Evolutionary conservation across 2,113 vertebrate genomes (phyloP), one percentile per base, ranked within the genome.

Genomic region (Columba livia): DNA sequence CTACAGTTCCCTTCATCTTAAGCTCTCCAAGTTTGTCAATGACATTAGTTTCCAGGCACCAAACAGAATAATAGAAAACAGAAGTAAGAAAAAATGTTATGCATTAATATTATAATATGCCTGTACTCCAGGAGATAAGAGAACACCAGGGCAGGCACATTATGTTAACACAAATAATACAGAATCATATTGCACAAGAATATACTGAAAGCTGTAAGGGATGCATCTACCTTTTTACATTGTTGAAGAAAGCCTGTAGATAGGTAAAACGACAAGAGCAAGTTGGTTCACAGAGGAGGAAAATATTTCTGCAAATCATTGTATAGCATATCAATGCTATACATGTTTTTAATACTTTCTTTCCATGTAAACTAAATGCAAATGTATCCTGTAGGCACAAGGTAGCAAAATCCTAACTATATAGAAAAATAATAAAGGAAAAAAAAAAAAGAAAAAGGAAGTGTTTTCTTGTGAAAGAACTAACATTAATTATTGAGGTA

Each of bases 401-500:
- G 34, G 20, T 3, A 74, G 53, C 18, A 71, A 83, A 40, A 81
- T 12, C n/a, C 12, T 60, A 73, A 64, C 13, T 61, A 44, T 25
- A 73, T 0, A 67, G 82, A 62, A 82, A 75, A 79, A 29, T 7
- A 79, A 24, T 24, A 19, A 66, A 16, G 8, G 36, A 36, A 32
- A 89, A 90, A 40, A 20, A 89, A 47, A 36, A 24, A 11, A 12
- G 51, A 69, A 62, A 16, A 61, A 53, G 23, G 20, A 75, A 12
- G 31, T 32, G 11, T 82, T 87, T 84, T 86, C 25, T 53, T 60
- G n/a, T 69, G 36, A 87, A 70, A 91, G 79, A 93, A 99, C 99
- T 98, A 96, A 99, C 99, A 5, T 98, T 98, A 89, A 98, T 95
- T 94, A 99, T 96, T 2, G 98, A 98, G 69, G 97, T 56, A 97